These are phyloP conservation scores for Brienomyrus brachyistius DNA, from an alignment of 2,113 vertebrate genomes.

Conservation along the genomic window DNA sequence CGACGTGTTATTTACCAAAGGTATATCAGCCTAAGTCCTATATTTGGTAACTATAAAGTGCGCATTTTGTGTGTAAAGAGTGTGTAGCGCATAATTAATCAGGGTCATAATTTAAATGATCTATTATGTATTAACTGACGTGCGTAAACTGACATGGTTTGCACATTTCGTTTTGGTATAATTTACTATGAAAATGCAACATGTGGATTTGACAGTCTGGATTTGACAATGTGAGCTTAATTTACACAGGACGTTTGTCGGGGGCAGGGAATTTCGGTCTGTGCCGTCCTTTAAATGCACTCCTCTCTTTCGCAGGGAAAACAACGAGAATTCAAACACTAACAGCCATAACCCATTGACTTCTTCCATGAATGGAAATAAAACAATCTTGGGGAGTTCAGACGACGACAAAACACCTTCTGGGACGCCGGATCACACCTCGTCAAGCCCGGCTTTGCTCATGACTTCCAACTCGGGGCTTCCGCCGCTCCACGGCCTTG, in stretches of 20 bases:
- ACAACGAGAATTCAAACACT: constrained; percentile 95
- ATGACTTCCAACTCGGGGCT: constrained; percentile 78
- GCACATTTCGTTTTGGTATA: background rate
- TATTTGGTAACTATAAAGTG: background rate
- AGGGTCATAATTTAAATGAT: background rate
- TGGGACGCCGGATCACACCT: constrained; percentile 91
- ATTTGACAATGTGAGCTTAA: background rate
- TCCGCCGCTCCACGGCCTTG: constrained; percentile 82
- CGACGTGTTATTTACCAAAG: background rate
- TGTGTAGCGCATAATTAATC: background rate
- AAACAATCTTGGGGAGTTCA: constrained; percentile 93
- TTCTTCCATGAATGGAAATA: constrained; percentile 92
- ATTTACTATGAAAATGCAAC: background rate
- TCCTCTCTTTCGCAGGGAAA: constrained; percentile 74
- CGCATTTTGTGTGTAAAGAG: background rate
- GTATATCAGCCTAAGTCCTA: background rate
- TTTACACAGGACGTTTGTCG: background rate
- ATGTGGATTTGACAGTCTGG: background rate
- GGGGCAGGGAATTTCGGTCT: background rate
- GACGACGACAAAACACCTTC: constrained; percentile 98
- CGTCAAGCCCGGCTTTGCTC: constrained; percentile 83
- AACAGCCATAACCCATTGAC: constrained; percentile 89
- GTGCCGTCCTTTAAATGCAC: constrained; percentile 16
- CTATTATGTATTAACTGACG: background rate
- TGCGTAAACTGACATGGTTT: background rate